phyloP scores from a whole-genome alignment of 2,888 invertebrate genomes.

The Unio delphinus region DNA sequence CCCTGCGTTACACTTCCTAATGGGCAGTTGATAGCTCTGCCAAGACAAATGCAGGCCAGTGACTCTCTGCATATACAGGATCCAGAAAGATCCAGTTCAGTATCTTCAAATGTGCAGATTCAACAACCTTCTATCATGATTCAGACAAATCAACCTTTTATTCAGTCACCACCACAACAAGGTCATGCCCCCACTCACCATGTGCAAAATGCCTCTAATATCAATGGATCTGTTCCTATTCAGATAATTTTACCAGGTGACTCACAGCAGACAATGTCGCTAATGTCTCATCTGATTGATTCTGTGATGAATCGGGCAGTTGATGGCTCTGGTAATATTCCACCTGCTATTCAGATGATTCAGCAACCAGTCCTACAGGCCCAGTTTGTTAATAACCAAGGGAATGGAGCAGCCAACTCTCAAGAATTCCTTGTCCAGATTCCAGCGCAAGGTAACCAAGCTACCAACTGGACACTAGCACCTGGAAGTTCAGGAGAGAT shows the following conservation, averaged over 20 bases:
- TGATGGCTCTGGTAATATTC: conserved; percentile 1
- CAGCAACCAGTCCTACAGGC: conserved; percentile 5
- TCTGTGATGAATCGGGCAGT: conserved; percentile 19
- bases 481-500: no score
- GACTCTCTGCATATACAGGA: no score
- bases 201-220: conserved; percentile 7
- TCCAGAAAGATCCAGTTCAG: conserved; percentile 5
- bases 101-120: conserved; percentile 12
- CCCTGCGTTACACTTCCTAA: no score
- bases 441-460: conserved; percentile 9
- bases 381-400: conserved; percentile 3
- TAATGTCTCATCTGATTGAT: conserved; percentile 32
- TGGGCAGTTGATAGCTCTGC: no score
- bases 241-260: conserved; percentile 35
- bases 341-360: conserved; percentile 2
- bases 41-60: no score
- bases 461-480: no score
- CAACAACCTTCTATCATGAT: conserved; percentile 1
- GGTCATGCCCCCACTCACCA: conserved; percentile 2
- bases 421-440: conserved; percentile 36
- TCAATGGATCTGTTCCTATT: conserved; percentile 30
- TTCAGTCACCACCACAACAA: conserved; percentile 3
- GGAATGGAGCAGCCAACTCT: conserved; percentile 1
- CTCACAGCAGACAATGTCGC: conserved; percentile 28
- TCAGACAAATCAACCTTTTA: no score